These are phyloP conservation scores for Capitulum mitella DNA, from an alignment of 2,888 invertebrate species.

Conservation along the genomic window DNA sequence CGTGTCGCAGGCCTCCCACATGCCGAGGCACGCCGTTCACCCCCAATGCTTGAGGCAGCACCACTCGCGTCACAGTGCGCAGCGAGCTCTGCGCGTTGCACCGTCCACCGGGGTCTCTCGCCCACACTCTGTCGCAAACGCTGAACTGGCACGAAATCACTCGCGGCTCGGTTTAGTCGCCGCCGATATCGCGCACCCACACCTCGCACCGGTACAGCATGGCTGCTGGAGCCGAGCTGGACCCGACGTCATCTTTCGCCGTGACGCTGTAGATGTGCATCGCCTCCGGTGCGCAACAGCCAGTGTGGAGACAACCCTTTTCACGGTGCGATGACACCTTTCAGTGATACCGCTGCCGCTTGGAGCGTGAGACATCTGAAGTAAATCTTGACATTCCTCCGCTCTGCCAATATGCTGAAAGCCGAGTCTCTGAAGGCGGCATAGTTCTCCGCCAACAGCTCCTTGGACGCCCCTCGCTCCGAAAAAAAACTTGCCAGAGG, in stretches of 20 bases:
- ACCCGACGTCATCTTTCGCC: not conserved
- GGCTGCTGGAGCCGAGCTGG: not conserved
- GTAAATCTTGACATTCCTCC: not conserved
- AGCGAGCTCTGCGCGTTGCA: not conserved
- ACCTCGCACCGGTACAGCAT: not conserved
- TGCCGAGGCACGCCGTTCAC: too few relatives aligned
- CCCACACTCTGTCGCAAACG: not conserved
- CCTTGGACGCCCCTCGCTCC: not conserved
- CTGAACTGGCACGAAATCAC: conserved; percentile 1
- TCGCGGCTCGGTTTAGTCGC: not conserved
- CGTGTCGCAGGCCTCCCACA: too few relatives aligned
- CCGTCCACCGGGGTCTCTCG: not conserved
- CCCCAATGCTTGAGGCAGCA: too few relatives aligned
- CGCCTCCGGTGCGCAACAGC: not conserved
- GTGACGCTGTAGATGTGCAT: not conserved
- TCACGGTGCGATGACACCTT: not conserved
- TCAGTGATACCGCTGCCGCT: not conserved
- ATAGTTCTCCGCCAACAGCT: not conserved
- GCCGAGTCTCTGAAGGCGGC: not conserved
- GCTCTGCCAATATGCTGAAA: not conserved
- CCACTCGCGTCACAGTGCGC: not conserved
- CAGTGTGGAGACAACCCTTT: not conserved
- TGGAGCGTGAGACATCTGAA: not conserved
- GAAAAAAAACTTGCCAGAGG: not conserved
- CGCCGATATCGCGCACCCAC: not conserved